Percentiles rank a stretch among this genome's conserved stretches.
These are phyloP conservation scores for Syngnathus acus DNA, from an alignment of 2,797 vertebrate species.

Conservation along the genomic window DNA sequence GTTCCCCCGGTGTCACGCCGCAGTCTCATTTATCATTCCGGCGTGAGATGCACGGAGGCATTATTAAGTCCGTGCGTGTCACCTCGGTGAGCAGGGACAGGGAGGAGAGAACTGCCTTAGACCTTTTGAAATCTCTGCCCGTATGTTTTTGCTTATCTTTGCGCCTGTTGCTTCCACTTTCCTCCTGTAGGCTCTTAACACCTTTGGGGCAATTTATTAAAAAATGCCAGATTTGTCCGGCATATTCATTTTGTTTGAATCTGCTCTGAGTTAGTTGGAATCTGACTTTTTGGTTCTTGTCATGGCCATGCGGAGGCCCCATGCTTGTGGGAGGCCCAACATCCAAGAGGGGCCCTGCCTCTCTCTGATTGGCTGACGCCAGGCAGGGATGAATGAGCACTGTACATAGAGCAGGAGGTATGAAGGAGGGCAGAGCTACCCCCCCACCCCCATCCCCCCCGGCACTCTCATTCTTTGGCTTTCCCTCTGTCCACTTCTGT, in stretches of 20 bases:
- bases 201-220: no score
- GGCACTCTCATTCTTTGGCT: slow-evolving; percentile 16
- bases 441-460: slow-evolving; percentile 1
- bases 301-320: slow-evolving; percentile 55
- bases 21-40: slow-evolving; percentile 38
- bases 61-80: slow-evolving; percentile 7
- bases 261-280: slow-evolving; percentile 6
- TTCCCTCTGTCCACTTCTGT: slow-evolving; percentile 12
- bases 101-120: not conserved
- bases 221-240: not conserved
- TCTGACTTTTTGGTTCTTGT: slow-evolving; percentile 35
- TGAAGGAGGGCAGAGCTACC: slow-evolving; percentile 25
- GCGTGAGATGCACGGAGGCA: slow-evolving; percentile 15
- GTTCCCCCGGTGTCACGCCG: slow-evolving; percentile 22
- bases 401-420: slow-evolving; percentile 53
- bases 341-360: slow-evolving; percentile 22
- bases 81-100: slow-evolving; percentile 15
- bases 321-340: slow-evolving; percentile 46
- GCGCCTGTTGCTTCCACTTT: not conserved
- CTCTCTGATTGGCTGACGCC: slow-evolving; percentile 49
- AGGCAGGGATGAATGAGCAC: slow-evolving; percentile 56
- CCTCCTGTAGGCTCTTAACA: not conserved
- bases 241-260: slow-evolving; percentile 48
- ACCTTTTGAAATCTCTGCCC: not conserved
- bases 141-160: not conserved